phyloP scores from a whole-genome alignment of 2,797 vertebrate genomes.

The Cygnus olor region DNA sequence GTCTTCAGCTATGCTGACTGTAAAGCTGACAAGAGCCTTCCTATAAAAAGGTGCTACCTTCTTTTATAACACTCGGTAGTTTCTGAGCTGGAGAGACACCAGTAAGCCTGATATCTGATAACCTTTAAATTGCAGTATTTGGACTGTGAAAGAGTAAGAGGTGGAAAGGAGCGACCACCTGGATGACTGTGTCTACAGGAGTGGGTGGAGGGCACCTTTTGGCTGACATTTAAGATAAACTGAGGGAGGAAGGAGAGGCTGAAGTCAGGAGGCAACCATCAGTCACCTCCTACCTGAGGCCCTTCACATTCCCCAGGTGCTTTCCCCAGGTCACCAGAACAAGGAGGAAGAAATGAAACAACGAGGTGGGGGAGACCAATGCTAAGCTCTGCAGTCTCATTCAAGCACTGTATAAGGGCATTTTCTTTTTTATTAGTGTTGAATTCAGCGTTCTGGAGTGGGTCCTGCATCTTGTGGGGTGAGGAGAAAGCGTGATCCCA shows the following conservation, averaged over 20 bases:
- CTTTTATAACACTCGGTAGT: neutral
- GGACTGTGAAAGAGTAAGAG: neutral
- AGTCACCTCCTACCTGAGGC: neutral
- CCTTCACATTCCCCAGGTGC: neutral
- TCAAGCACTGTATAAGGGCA: fast-evolving
- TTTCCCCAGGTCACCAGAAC: neutral
- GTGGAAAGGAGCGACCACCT: neutral
- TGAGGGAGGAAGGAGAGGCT: neutral
- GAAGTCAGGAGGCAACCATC: neutral
- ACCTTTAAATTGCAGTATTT: neutral
- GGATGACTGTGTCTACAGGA: neutral
- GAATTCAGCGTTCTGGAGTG: fast-evolving
- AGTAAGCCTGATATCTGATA: neutral
- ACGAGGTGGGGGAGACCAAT: neutral
- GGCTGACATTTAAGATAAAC: neutral
- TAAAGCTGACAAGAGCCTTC: neutral
- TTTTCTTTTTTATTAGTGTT: neutral
- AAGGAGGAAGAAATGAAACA: neutral
- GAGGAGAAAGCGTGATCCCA: fast-evolving
- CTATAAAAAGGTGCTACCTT: neutral
- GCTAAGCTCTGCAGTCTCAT: neutral
- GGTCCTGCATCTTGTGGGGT: neutral
- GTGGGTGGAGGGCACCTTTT: neutral
- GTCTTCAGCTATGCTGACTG: neutral
- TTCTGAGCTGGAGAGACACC: neutral